Base-by-base conservation (phyloP, 2,797 vertebrate genomes). In the Sebastes iracundus region DNA sequence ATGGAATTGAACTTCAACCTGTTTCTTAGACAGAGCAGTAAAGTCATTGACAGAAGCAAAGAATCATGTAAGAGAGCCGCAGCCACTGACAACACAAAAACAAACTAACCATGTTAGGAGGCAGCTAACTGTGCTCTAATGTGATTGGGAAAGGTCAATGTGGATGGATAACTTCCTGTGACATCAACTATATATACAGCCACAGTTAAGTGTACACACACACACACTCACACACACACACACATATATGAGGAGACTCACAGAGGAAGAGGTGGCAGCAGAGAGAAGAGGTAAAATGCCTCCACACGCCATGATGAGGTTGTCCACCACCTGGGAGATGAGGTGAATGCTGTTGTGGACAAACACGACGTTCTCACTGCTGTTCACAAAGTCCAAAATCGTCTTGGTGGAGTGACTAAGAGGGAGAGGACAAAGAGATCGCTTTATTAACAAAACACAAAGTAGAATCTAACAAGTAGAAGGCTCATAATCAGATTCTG, bases 331-430 rank as follows among this genome's bases (percentile, higher is more conserved):
- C 95, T 99, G 98, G 86, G 99, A 99, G 93, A 99, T 96, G 87
- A 99, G 97, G 91, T 99, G 99, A 67, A 99, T 94, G 0, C 98
- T 99, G 95, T 99, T 99, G 95, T 99, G 99, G 84, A 99, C 98
- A 94, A 99, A 99, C 87, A 99, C 95, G 0, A 98, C 93, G 58
- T 99, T 99, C 91, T 99, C 98, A 16, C 96, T 99, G 97, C 97
- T 99, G 95, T 99, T 99, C 93, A 99, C 98, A 85, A 99, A 99
- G 93, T 99, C 98, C 97, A 98, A 94, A 83, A 99, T 95, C 0
- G 98, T 99, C 96, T 99, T 99, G 73, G 98, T 98, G 89, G 98
- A 99, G 94, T 99, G 98, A 89, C 98, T 99, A 88, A 83, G 58
- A 71, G 18, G 86, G 78, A 77, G 38, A 64, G 1, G 11, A 82